Conservation (phyloP, 2,888 invertebrate species). For the Chymomyza fuscimana region DNA sequence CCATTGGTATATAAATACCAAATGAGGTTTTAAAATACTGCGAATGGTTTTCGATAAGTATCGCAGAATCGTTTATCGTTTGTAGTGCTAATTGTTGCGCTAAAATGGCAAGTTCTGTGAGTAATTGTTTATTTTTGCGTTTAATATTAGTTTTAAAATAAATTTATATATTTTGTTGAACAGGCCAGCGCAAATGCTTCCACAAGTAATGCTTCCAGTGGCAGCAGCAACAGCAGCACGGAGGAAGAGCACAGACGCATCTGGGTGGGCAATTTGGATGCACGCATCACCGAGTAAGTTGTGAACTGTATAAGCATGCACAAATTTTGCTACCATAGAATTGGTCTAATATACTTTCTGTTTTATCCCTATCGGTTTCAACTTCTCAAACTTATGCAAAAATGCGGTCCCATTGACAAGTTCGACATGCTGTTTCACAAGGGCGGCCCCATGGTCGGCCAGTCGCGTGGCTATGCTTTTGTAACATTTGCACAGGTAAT, state of each 20-base stretch:
- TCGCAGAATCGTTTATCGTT: not conserved
- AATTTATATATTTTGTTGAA: not conserved
- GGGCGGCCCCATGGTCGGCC: constrained; percentile 91
- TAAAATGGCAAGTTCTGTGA: constrained; percentile 10
- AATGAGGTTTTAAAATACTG: not conserved
- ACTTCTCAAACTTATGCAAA: constrained; percentile 97
- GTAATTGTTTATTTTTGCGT: not conserved
- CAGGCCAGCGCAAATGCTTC: constrained; percentile 21
- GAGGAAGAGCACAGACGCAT: constrained; percentile 80
- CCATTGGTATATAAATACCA: constrained; percentile 6
- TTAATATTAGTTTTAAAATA: not conserved
- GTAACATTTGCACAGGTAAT: constrained; percentile 86
- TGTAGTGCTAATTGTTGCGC: not conserved
- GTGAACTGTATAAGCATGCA: constrained; percentile 11
- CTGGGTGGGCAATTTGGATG: constrained; percentile 96
- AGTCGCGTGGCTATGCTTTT: constrained; percentile 96
- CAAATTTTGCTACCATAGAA: constrained; percentile 13
- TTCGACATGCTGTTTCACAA: constrained; percentile 97
- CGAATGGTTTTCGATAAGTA: not conserved
- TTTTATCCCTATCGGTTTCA: constrained; percentile 88
- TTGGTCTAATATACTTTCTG: constrained; percentile 41
- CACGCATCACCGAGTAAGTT: constrained; percentile 96
- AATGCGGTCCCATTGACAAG: constrained; percentile 95
- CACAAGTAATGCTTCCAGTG: not conserved
- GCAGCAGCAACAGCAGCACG: constrained; percentile 26